Base-by-base conservation (phyloP, 2,113 vertebrate species). In the Anolis sagrei region DNA sequence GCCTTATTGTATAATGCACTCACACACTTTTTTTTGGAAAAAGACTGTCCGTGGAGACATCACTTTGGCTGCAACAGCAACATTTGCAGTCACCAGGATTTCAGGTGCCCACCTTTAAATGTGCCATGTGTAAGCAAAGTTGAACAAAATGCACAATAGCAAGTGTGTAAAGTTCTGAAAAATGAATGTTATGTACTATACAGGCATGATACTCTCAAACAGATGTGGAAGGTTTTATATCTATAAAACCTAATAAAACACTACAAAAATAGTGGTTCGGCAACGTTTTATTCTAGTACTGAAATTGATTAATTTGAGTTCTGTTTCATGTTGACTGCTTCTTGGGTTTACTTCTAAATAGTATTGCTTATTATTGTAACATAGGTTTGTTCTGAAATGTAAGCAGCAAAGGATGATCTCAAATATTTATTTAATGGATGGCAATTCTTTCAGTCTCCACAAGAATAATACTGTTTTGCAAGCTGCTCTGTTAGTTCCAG, bases 181-280 rank as follows among this genome's bases (percentile, higher is more conserved):
- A 89, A 90, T 69, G 87, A 90, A 89, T 90, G 93, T 93, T 91
- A 91, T 91, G 89, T 95, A 83, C 85, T 91, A 86, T 90, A 91
- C 81, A 89, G 91, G 87, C 91, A 92, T 94, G 93, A 92, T 93
- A 93, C 92, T 95, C 91, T 32, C 87, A 76, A 92, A 95, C 39
- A 90, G 94, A 93, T 93, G 94, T 95, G 89, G 80, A 94, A 86
- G 94, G 90, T 96, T 96, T 95, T 96, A 95, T 96, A 95, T 84
- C 90, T 92, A 93, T 94, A 93, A 96, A 95, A 93, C 93, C 92
- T 90, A 95, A 94, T 86, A 86, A 86, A 83, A 66, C 34, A 48
- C 94, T 94, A 92, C 70, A 83, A 81, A 93, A 93, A 82, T 92
- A 92, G 87, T 88, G 79, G 82, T 88, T 74, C 89, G 64, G 61